Percentiles rank a stretch among this genome's conserved stretches.
These are phyloP conservation scores for Rallus crepitans DNA, from an alignment of 2,797 vertebrate genomes.

Conservation along the genomic window DNA sequence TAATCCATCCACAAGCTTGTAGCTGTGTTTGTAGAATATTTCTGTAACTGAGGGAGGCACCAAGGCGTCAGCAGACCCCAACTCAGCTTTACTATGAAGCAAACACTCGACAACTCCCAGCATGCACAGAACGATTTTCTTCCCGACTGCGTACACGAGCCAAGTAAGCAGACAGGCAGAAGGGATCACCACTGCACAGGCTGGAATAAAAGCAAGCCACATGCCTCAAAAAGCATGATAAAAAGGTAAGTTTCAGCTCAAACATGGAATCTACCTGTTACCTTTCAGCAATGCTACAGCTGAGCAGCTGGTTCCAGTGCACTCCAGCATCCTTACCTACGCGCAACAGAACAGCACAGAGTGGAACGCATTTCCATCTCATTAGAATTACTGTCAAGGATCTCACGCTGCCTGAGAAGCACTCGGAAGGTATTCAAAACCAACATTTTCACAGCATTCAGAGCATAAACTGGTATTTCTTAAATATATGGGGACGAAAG, in stretches of 20 bases:
- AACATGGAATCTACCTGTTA: background rate
- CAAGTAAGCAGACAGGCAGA: background rate
- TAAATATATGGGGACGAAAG: background rate
- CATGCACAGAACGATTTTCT: background rate
- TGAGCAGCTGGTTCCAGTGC: rapidly evolving
- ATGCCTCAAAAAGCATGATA: background rate
- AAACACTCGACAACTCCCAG: background rate
- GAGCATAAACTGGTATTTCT: background rate
- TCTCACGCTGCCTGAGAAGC: background rate
- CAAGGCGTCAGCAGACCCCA: background rate
- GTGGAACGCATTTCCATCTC: background rate
- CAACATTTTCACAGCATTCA: background rate
- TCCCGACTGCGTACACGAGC: rapidly evolving
- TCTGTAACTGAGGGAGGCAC: background rate
- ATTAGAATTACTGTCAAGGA: background rate
- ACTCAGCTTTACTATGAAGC: background rate
- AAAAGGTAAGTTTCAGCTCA: background rate
- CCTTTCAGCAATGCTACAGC: background rate
- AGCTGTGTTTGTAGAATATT: background rate
- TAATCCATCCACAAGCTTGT: background rate
- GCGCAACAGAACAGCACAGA: background rate
- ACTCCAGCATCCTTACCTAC: background rate
- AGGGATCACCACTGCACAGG: background rate
- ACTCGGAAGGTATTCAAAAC: background rate
- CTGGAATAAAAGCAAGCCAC: background rate